A percentile compares a stretch with the other conserved stretches of the same genome.
These are phyloP conservation scores for Gastrophryne carolinensis DNA, from an alignment of 2,797 vertebrate species.

Conservation along the genomic window DNA sequence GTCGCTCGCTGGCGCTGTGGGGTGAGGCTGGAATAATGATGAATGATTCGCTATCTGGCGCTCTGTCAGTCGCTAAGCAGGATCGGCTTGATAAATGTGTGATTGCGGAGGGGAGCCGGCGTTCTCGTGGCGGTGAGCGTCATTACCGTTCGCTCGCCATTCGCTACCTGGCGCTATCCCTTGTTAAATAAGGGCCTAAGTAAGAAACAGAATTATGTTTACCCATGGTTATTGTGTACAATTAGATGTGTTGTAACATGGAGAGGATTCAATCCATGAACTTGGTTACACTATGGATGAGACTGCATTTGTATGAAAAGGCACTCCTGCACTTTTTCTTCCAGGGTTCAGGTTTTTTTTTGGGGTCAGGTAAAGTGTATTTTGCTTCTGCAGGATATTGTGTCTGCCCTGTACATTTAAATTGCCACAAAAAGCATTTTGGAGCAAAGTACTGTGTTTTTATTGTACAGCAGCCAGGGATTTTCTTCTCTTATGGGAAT, in stretches of 20 bases:
- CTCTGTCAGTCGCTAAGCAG: too few relatives aligned
- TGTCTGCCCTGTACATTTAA: slow-evolving; percentile 83
- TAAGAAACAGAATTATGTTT: too few relatives aligned
- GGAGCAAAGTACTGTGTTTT: slow-evolving; percentile 79
- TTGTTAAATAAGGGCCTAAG: too few relatives aligned
- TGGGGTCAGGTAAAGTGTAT: slow-evolving; percentile 77
- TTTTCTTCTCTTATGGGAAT: slow-evolving; percentile 75
- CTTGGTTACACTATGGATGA: slow-evolving; percentile 62
- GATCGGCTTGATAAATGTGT: too few relatives aligned
- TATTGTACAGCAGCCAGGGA: slow-evolving; percentile 79
- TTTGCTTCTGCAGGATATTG: slow-evolving; percentile 87
- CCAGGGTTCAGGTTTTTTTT: slow-evolving; percentile 73
- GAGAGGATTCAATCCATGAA: slow-evolving; percentile 65
- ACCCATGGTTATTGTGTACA: slow-evolving; percentile 26
- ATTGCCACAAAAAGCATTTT: slow-evolving; percentile 78
- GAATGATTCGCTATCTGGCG: too few relatives aligned
- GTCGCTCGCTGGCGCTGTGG: too few relatives aligned
- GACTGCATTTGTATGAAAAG: slow-evolving; percentile 69
- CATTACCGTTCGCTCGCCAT: too few relatives aligned
- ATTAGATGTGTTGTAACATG: slow-evolving; percentile 53
- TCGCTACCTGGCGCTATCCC: too few relatives aligned
- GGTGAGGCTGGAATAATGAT: too few relatives aligned
- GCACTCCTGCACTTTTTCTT: slow-evolving; percentile 62
- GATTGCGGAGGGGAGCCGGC: too few relatives aligned
- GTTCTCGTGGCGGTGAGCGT: too few relatives aligned